These are phyloP conservation scores for Haliclystus octoradiatus DNA, from an alignment of 30 jellyfish, hydroid and myxozoan genomes.

Conservation along the genomic window DNA sequence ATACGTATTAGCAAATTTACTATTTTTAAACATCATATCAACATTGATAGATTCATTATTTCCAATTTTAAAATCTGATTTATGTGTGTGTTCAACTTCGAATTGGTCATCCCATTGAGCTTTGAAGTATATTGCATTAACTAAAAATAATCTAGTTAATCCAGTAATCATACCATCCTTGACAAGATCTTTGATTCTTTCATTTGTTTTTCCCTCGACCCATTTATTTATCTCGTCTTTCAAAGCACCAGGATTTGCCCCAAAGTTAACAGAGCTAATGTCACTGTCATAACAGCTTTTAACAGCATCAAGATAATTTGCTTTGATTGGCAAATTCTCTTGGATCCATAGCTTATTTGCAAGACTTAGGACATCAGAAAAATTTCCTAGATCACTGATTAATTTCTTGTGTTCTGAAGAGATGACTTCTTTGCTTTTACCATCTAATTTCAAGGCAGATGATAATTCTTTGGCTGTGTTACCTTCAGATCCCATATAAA, in stretches of 20 bases:
- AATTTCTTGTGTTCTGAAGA: constrained; percentile 16
- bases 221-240: constrained; percentile 35
- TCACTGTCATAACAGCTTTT: constrained; percentile 5
- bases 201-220: constrained; percentile 43
- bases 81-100: constrained; percentile 18
- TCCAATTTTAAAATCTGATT: constrained; percentile 25
- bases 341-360: constrained; percentile 74
- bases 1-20: constrained; percentile 21
- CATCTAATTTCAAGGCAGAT: constrained; percentile 8
- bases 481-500: constrained; percentile 54
- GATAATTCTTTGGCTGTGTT: constrained; percentile 33
- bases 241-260: constrained; percentile 6
- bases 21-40: constrained; percentile 45
- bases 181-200: constrained; percentile 26
- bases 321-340: constrained; percentile 19
- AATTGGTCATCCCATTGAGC: constrained; percentile 56
- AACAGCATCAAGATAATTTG: constrained; percentile 6
- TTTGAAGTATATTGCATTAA: constrained; percentile 65
- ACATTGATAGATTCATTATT: constrained; percentile 14
- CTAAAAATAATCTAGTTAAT: constrained; percentile 34
- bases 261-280: constrained; percentile 32
- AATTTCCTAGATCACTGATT: not conserved
- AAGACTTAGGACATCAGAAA: constrained; percentile 15
- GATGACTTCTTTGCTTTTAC: constrained; percentile 19
- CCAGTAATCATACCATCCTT: constrained; percentile 30